Percentiles rank a stretch among this genome's conserved stretches.
phyloP scores from a whole-genome alignment of 2,113 vertebrate species.

The Clarias batrachus region DNA sequence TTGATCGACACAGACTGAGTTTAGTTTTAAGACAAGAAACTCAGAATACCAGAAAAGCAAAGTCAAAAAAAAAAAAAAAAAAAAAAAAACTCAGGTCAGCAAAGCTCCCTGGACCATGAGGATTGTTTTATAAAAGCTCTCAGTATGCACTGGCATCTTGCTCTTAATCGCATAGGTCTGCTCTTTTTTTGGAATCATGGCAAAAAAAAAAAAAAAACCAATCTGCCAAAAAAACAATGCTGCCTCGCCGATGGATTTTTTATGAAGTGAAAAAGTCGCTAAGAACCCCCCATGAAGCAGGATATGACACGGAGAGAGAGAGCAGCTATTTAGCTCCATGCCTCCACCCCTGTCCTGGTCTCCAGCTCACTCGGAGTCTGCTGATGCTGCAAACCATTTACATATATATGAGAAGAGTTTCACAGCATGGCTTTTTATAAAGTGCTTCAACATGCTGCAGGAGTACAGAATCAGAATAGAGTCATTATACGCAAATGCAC shows the following conservation, averaged over 20 bases:
- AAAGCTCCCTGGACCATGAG: neutral
- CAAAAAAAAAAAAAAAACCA: neutral
- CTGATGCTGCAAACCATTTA: constrained; percentile 52
- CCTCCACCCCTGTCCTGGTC: constrained; percentile 41
- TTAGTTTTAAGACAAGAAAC: neutral
- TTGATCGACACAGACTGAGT: constrained; percentile 2
- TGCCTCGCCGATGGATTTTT: constrained; percentile 31
- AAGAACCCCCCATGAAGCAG: constrained; percentile 1
- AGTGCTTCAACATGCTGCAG: constrained; percentile 23
- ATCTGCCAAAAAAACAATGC: constrained; percentile 2
- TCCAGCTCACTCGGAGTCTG: constrained; percentile 42
- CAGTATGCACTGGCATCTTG: neutral
- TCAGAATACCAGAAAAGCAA: neutral
- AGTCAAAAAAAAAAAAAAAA: neutral
- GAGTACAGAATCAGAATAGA: constrained; percentile 26
- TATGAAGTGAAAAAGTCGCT: constrained; percentile 33
- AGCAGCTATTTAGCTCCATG: constrained; percentile 27
- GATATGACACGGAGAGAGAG: constrained; percentile 22
- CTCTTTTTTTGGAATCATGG: neutral
- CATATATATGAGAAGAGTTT: constrained; percentile 54
- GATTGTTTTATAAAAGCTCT: constrained; percentile 18
- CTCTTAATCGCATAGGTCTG: neutral
- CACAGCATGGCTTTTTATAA: constrained; percentile 50
- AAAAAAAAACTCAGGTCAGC: neutral
- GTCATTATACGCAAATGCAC: constrained; percentile 17